Conservation (phyloP, 2,113 vertebrate species). For the Marmota monax region DNA sequence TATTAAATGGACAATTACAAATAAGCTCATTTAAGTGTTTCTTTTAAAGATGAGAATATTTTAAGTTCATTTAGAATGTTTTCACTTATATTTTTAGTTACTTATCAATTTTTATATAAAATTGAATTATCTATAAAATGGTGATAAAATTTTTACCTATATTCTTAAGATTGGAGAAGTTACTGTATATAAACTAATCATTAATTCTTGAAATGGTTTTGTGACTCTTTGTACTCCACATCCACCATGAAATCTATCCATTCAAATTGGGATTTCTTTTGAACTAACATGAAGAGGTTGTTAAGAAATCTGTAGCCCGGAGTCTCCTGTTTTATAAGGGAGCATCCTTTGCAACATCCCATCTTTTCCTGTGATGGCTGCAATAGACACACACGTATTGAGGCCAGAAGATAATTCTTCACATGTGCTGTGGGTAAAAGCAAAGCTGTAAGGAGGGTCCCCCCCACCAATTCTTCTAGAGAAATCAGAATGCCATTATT, state of each 20-base stretch:
- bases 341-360: conserved; percentile 41
- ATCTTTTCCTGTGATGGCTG: conserved; percentile 70
- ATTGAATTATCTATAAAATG: not conserved
- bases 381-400: conserved; percentile 36
- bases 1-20: not conserved
- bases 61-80: not conserved
- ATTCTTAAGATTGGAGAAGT: not conserved
- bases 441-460: conserved; percentile 43
- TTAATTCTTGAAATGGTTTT: conserved; percentile 3
- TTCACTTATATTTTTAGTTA: not conserved
- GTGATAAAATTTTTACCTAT: not conserved
- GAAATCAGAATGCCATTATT: conserved; percentile 66
- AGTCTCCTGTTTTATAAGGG: not conserved
- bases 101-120: not conserved
- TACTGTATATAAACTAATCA: not conserved
- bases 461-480: conserved; percentile 25
- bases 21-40: not conserved
- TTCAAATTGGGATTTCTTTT: not conserved
- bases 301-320: conserved; percentile 38
- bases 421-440: conserved; percentile 33
- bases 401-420: conserved; percentile 72
- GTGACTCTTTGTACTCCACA: not conserved
- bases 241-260: not conserved
- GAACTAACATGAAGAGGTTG: conserved; percentile 48
- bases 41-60: not conserved